A percentile compares a stretch with the other conserved stretches of the same genome.
phyloP scores from a whole-genome alignment of 2,113 vertebrate species.

The Echinops telfairi region DNA sequence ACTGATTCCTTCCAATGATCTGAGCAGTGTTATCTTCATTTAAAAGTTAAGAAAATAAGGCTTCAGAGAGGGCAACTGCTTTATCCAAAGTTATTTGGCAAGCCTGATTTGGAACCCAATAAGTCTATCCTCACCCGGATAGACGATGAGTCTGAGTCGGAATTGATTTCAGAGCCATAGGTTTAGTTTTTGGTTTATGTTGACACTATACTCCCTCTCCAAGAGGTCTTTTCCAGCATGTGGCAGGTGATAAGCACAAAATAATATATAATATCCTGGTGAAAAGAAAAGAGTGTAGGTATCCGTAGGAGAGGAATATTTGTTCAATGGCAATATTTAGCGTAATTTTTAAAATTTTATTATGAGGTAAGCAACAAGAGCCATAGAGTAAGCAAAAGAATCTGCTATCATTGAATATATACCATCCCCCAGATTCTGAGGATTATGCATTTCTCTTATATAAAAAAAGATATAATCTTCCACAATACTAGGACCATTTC shows the following conservation, averaged over 20 bases:
- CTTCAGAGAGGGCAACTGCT: neutral
- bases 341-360: neutral
- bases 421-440: neutral
- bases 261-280: neutral
- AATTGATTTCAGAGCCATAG: neutral
- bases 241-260: neutral
- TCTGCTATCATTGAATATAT: neutral
- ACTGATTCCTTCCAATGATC: neutral
- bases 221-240: slow-evolving; percentile 20
- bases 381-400: neutral
- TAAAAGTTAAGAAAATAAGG: neutral
- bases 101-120: neutral
- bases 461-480: neutral
- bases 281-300: neutral
- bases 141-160: neutral
- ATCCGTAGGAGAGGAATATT: neutral
- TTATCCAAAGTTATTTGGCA: neutral
- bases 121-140: neutral
- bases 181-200: neutral
- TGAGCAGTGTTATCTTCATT: neutral
- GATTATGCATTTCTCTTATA: slow-evolving; percentile 1
- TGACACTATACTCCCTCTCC: neutral
- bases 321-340: neutral
- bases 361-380: neutral
- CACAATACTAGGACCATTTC: slow-evolving; percentile 21